These are phyloP conservation scores for Parapsyche elsis DNA, from an alignment of 1,140 invertebrate species.

Conservation along the genomic window DNA sequence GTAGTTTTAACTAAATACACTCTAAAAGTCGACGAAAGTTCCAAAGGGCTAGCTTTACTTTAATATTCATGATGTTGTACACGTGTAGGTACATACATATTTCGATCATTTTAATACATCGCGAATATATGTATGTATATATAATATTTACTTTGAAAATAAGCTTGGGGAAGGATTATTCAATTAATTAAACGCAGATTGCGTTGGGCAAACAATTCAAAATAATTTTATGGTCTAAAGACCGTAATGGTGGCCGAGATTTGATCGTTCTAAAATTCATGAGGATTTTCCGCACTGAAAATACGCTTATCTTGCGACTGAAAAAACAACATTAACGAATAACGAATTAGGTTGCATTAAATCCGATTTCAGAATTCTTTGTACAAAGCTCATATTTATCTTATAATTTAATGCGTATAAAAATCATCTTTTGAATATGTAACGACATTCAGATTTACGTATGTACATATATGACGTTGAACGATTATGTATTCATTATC, in stretches of 20 bases:
- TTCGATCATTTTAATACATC: too few species aligned
- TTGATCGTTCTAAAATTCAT: too few species aligned
- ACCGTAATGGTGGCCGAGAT: too few species aligned
- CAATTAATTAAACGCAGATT: neutral
- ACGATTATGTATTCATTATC: too few species aligned
- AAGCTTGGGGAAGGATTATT: neutral
- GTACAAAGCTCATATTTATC: too few species aligned
- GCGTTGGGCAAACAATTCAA: neutral
- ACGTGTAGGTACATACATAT: neutral
- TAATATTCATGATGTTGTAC: neutral
- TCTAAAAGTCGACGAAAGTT: neutral
- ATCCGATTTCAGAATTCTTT: neutral
- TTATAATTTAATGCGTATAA: too few species aligned
- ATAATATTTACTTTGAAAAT: neutral
- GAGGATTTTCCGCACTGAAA: too few species aligned
- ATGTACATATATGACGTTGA: too few species aligned
- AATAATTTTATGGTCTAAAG: neutral
- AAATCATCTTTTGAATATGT: too few species aligned
- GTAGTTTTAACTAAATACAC: slow-evolving; percentile 21
- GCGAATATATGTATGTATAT: too few species aligned
- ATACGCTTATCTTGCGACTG: neutral
- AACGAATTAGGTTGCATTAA: neutral
- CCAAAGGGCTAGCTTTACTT: neutral
- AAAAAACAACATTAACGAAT: neutral
- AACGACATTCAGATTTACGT: too few species aligned